Evolutionary conservation across 1,140 invertebrate genomes (phyloP), one percentile per base, ranked within the genome.

Genomic region (Pollicipes pollicipes): DNA sequence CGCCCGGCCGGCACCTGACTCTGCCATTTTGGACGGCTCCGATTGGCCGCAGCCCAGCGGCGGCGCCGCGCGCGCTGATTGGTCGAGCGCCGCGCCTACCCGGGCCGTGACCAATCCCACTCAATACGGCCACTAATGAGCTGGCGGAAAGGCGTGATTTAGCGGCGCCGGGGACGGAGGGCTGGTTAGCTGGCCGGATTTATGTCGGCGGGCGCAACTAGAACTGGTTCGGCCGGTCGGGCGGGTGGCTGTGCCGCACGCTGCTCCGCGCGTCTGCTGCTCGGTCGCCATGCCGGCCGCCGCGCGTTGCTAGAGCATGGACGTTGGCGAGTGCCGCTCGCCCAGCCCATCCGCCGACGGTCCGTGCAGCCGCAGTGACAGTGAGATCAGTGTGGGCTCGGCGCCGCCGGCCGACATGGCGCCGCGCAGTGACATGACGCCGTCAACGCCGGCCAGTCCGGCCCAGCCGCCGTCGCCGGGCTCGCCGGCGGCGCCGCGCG

Each of bases 301-400:
- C 45, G 45, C 45, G 45, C 45, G 45, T 21, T 58, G 45, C 45
- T 58, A 58, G 45, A 58, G 45, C 21, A 58, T 58, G 45, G 45
- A 58, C 45, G 17, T 58, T 58, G 45, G 45, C 17, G 45, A 58
- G 45, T 21, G 45, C 45, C 13, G 13, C 2, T 21, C 45, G 45
- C 45, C 45, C 45, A 58, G 45, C 21, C 45, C 45, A n/a, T n/a
- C 45, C 45, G 45, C 45, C 45, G 45, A 3, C 45, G 45, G 24
- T 10, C 17, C 45, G 45, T 21, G 10, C 45, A 58, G 45, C 45
- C 24, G 27, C 64, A 66, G 74, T 68, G 74, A 75, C 21, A 75
- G 75, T 68, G 75, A 75, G 66, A 75, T 75, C 58, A 75, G 75
- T 66, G 75, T 75, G n/a, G 75, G 75, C 24, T 75, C 74, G 58